phyloP scores from a whole-genome alignment of 1,140 invertebrate species.

The Brachionus calyciflorus region DNA sequence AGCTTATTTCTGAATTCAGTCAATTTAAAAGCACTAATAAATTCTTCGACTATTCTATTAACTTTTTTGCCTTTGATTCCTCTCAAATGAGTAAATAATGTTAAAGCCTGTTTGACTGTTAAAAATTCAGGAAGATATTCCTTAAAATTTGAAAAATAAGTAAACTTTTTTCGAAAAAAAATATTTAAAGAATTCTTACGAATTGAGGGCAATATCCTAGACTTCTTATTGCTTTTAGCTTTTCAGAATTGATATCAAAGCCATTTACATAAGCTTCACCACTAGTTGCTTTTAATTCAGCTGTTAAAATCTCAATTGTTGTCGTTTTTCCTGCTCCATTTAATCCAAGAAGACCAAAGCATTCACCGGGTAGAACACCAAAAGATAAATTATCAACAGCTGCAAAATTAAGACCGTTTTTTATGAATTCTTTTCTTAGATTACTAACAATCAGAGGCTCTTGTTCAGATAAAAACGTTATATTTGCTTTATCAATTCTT shows the following conservation, averaged over 20 bases:
- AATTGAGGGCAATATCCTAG: slow-evolving; percentile 63
- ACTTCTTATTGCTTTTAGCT: background rate
- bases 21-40: slow-evolving; percentile 12
- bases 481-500: background rate
- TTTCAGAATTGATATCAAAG: slow-evolving; percentile 51
- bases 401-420: slow-evolving; percentile 52
- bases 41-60: slow-evolving; percentile 4
- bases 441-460: slow-evolving; percentile 8
- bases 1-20: slow-evolving; percentile 24
- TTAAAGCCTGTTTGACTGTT: slow-evolving; percentile 50
- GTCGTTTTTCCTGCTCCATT: slow-evolving; percentile 87
- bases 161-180: slow-evolving; percentile 60
- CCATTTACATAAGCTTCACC: slow-evolving; percentile 64
- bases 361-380: slow-evolving; percentile 25
- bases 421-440: slow-evolving; percentile 23
- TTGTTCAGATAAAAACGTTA: background rate
- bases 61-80: slow-evolving; percentile 19
- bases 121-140: slow-evolving; percentile 59
- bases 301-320: slow-evolving; percentile 78
- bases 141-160: slow-evolving; percentile 54
- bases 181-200: slow-evolving; percentile 58
- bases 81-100: slow-evolving; percentile 42
- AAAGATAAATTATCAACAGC: slow-evolving; percentile 44
- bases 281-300: slow-evolving; percentile 62
- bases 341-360: slow-evolving; percentile 67